Base-by-base conservation (phyloP, 2,113 vertebrate species). In the Heterochromis multidens region DNA sequence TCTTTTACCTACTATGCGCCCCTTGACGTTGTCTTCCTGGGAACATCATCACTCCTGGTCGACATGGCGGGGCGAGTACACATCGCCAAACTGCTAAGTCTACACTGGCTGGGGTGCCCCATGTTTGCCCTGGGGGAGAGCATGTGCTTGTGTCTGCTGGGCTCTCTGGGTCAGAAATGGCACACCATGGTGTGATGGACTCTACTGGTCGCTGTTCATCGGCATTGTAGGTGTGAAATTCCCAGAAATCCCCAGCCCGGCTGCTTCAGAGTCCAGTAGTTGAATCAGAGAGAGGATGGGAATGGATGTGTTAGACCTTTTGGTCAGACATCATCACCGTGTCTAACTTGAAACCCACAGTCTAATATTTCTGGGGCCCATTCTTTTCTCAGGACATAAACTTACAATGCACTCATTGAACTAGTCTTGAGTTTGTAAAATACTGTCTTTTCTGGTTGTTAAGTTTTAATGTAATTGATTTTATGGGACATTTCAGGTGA, bases 81-180 rank as follows among this genome's bases (percentile, higher is more conserved):
- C 95, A 96, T 95, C 93, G 92, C 87, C 87, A 43, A 85, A 90
- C 87, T 92, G 95, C 87, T 95, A 96, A 92, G 90, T 95, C 93
- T 84, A 95, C 94, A 94, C 67, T 84, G 88, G 74, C 87, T 88
- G 56, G 91, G 87, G 86, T 90, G 89, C 83, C 91, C 92, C 80
- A 57, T 93, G 91, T 95, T 96, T 95, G 87, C 89, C 89, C 91
- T 87, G 58, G 86, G 88, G 88, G 84, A 86, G 89, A 86, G 91
- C 91, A 90, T 94, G 86, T 93, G 89, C 77, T 92, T 86, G 43
- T 88, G 67, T 87, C 82, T 23, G 27, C 86, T 83, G 77, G 88
- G 79, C 81, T 88, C 62, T 57, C 57, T 83, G 79, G 81, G 84
- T 92, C 92, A 16, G 87, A 95, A 94, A 90, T 87, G 91, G 92